Evolutionary conservation across 2,888 invertebrate genomes (phyloP).

Genomic region (Rhagophthalmus giganteus): DNA sequence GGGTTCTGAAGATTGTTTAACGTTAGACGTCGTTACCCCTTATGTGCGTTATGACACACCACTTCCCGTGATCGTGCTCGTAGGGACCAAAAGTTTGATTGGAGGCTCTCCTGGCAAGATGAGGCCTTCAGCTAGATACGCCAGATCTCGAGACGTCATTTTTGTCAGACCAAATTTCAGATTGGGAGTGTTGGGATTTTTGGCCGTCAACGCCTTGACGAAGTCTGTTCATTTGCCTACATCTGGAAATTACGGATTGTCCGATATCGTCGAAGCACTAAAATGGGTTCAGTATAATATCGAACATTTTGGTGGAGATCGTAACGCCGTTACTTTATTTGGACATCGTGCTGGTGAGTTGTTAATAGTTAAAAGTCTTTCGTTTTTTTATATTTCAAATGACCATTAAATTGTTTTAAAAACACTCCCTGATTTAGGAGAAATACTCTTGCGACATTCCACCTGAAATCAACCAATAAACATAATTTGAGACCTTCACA

Average conservation of each 20-base stretch:
- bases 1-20: slow-evolving; percentile 82
- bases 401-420: too few relatives aligned
- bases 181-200: slow-evolving; percentile 66
- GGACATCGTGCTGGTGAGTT: slow-evolving; percentile 73
- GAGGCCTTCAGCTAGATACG: slow-evolving; percentile 75
- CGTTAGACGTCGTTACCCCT: slow-evolving; percentile 81
- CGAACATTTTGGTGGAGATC: slow-evolving; percentile 81
- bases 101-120: slow-evolving; percentile 74
- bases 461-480: too few relatives aligned
- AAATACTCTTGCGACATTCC: too few relatives aligned
- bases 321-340: slow-evolving; percentile 74
- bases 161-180: slow-evolving; percentile 88
- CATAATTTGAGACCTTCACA: too few relatives aligned
- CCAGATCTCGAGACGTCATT: slow-evolving; percentile 77
- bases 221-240: slow-evolving; percentile 71
- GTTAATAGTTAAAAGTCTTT: too few relatives aligned
- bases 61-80: slow-evolving; percentile 79
- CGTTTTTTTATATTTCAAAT: too few relatives aligned
- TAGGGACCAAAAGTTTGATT: slow-evolving; percentile 77
- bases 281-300: slow-evolving; percentile 83
- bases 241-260: slow-evolving; percentile 85
- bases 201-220: slow-evolving; percentile 72
- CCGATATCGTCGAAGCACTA: slow-evolving; percentile 75
- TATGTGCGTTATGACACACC: slow-evolving; percentile 77
- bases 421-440: too few relatives aligned